phyloP scores from a whole-genome alignment of 2,113 vertebrate species.

The Eretmochelys imbricata region DNA sequence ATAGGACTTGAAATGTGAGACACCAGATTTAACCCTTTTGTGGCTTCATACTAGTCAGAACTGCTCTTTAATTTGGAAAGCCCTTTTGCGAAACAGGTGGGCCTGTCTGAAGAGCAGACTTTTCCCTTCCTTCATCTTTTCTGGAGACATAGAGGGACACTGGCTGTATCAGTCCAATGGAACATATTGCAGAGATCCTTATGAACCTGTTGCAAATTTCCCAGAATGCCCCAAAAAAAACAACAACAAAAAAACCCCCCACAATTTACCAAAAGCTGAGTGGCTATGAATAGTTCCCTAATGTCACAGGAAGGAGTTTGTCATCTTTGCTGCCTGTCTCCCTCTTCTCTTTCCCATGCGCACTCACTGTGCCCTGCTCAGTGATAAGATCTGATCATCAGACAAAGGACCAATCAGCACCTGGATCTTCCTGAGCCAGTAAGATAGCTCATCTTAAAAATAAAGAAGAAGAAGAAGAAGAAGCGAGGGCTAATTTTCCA shows the following conservation, averaged over 20 bases:
- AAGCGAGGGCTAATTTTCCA: neutral
- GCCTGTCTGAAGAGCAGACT: neutral
- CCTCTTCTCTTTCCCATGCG: neutral
- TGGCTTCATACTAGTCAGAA: neutral
- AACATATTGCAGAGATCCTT: neutral
- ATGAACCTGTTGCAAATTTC: neutral
- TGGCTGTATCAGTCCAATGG: neutral
- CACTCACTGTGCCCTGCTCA: neutral
- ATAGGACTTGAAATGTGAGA: neutral
- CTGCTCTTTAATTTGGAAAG: neutral
- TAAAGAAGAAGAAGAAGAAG: neutral
- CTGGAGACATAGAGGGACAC: neutral
- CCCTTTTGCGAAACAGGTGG: neutral
- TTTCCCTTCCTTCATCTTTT: neutral
- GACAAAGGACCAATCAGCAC: neutral
- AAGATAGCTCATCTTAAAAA: neutral
- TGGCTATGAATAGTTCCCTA: neutral
- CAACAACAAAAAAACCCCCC: neutral
- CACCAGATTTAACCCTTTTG: neutral
- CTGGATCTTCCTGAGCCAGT: neutral
- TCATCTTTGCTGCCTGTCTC: neutral
- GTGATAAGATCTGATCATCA: neutral
- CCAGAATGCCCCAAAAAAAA: neutral
- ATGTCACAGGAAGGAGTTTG: conserved; percentile 41
- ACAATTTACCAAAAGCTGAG: conserved; percentile 45